Evolutionary conservation across 2,888 invertebrate genomes (phyloP), one percentile per base, ranked within the genome.

Genomic region (Clusia tigrina): DNA sequence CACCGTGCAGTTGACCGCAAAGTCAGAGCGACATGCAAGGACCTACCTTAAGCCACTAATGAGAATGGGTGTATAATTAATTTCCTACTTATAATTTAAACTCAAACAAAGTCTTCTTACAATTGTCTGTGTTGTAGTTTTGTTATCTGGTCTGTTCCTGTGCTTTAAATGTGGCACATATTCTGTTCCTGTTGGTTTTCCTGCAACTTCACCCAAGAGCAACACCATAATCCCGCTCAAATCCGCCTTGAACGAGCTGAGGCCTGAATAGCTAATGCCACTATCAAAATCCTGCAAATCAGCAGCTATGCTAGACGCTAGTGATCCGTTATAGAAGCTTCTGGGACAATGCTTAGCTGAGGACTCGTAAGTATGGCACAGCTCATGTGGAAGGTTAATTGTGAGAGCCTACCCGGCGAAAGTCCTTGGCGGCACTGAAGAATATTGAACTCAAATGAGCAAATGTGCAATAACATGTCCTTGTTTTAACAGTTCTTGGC

Each of bases 301-400:
- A 1, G 88, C 85, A 0, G 89, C 81, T 51, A 97, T 85, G 58
- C 87, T 85, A 2, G 85, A 80, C 0, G 93, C 88, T 23, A 96
- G 76, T 0, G 85, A 85, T 0, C 96, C 96, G 65, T 90, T 90
- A 81, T 97, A 96, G 51, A 96, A 87, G 25, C 89, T 90, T 53
- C 88, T 85, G 0, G 90, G 91, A 1, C 91, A 92, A 42, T 89
- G 88, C 25, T 87, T 82, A 0, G 93, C 90, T 52, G 97, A 86
- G 12, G 84, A 78, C 63, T 85, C 83, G 66, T 95, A 85, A 0
- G 95, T 95, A 18, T 86, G 82, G 71, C 95, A 96, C 1, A 95
- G 81, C 1, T 85, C 84, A 18, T 86, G 85, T 15, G 86, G 86
- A 0, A 91, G 91, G 61, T 85, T 86, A 37, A 95, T n/a, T 86